Base-by-base conservation (phyloP, 2,113 vertebrate genomes). In the Neotoma lepida region DNA sequence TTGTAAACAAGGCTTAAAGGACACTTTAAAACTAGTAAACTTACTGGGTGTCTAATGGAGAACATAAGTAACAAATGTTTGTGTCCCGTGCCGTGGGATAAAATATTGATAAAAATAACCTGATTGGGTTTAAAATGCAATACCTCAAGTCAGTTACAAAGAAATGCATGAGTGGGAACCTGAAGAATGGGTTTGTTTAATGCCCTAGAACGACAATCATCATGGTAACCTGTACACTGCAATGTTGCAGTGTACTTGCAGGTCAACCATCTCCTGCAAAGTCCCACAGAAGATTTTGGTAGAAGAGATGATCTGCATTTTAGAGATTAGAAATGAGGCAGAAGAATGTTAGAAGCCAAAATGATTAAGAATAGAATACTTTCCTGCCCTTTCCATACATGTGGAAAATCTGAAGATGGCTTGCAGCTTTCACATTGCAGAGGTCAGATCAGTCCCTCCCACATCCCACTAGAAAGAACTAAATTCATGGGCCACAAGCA, bases 1-100 rank as follows among this genome's bases (percentile, higher is more conserved):
- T 88, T 76, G 49, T 90, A 94, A 97, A 93, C 71, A 94, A 93
- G 46, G 20, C 76, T 94, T 92, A 85, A 89, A 70, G 44, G 17
- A 58, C 56, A 71, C 18, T 91, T 94, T 87, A 66, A 93, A 94
- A 94, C 39, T 28, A 91, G 70, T 51, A 95, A 56, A 80, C 89
- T 93, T 85, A 77, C 22, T 92, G 30, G n/a, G n/a, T 89, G 66
- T 44, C n/a, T 89, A 91, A 56, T 88, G 18, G 56, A 54, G 56
- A 88, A 71, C 30, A 85, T 68, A 90, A 95, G 91, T 73, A 94
- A 61, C 66, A 95, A 86, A 51, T 71, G 22, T 51, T 86, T 87
- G 56, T 89, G 70, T 28, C 35, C 18, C 6, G 14, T 74, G 28
- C 28, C 4, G 24, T 80, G 28, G 8, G 86, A 73, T 93, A 87